A percentile compares a stretch with the other conserved stretches of the same genome.
phyloP scores from a whole-genome alignment of 2,113 vertebrate genomes.

The Eulacestoma nigropectus region DNA sequence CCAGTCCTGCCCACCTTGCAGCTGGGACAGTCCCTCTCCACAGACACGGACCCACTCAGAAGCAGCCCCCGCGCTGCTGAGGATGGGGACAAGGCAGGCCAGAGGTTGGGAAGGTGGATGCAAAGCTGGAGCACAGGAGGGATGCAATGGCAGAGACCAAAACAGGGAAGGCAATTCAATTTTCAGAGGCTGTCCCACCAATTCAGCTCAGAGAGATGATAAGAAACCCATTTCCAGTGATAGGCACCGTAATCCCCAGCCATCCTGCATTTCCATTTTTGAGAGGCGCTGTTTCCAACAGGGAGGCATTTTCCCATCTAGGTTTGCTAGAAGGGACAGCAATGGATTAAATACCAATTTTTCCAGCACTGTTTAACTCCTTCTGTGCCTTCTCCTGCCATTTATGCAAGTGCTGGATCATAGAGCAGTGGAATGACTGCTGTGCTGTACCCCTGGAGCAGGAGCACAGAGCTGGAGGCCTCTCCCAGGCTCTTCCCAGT shows the following conservation, averaged over 20 bases:
- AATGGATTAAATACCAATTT: slow-evolving; percentile 46
- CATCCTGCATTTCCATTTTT: slow-evolving; percentile 45
- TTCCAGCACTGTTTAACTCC: slow-evolving; percentile 29
- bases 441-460: neutral
- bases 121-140: neutral
- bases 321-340: slow-evolving; percentile 33
- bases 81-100: neutral
- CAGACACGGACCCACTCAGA: rapidly evolving
- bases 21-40: neutral
- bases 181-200: slow-evolving; percentile 60
- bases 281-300: slow-evolving; percentile 10
- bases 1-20: neutral
- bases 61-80: neutral
- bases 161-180: slow-evolving; percentile 52
- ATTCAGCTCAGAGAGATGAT: slow-evolving; percentile 52
- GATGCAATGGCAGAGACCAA: neutral
- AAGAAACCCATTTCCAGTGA: slow-evolving; percentile 69
- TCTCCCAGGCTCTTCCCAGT: neutral
- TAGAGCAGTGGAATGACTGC: neutral
- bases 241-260: slow-evolving; percentile 62
- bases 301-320: slow-evolving; percentile 35
- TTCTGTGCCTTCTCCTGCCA: neutral
- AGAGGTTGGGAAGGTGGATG: neutral
- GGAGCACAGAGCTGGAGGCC: neutral
- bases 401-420: neutral